These are phyloP conservation scores for Campoplex capitator DNA, from an alignment of 2,888 invertebrate genomes.

Conservation along the genomic window DNA sequence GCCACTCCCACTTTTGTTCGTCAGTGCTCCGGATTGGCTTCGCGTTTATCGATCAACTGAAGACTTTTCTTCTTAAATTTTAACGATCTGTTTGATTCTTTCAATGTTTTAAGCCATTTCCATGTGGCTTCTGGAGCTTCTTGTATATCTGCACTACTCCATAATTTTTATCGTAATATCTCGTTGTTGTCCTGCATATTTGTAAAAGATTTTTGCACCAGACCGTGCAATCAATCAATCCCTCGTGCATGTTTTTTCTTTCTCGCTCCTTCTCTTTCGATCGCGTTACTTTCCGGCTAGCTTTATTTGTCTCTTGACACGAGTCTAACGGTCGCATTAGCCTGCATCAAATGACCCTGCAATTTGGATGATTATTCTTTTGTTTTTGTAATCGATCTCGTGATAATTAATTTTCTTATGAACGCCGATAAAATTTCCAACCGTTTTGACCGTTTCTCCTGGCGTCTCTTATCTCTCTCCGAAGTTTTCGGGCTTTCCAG, in stretches of 20 bases:
- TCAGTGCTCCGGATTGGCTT: too few relatives aligned
- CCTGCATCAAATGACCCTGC: background rate
- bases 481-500: background rate
- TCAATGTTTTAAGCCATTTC: too few relatives aligned
- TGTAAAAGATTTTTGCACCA: slow-evolving; percentile 53
- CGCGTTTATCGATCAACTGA: too few relatives aligned
- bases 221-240: slow-evolving; percentile 64
- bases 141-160: too few relatives aligned
- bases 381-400: background rate
- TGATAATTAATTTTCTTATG: background rate
- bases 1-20: too few relatives aligned
- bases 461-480: background rate
- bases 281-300: slow-evolving; percentile 14
- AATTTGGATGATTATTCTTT: background rate
- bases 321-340: background rate
- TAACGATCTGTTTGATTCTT: too few relatives aligned
- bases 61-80: too few relatives aligned
- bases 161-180: background rate
- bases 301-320: background rate
- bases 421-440: too few relatives aligned
- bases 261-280: slow-evolving; percentile 43
- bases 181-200: background rate
- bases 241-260: slow-evolving; percentile 38
- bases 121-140: too few relatives aligned
- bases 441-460: too few relatives aligned